These are phyloP conservation scores for Metaphire vulgaris DNA, from an alignment of 1,140 invertebrate species.

Conservation along the genomic window DNA sequence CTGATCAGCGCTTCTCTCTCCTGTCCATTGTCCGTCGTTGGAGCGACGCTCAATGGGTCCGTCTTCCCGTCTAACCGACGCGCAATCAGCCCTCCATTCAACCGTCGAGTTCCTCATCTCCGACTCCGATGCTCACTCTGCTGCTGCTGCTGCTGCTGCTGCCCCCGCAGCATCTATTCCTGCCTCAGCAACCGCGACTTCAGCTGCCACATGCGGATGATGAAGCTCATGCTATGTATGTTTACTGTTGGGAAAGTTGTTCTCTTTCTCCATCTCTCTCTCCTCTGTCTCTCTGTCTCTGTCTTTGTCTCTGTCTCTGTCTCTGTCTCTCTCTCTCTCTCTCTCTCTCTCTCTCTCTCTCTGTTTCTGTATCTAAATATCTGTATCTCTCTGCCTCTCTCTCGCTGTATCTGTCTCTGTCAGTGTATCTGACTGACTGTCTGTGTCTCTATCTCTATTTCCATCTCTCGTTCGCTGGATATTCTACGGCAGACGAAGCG, in stretches of 20 bases:
- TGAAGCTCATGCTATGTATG: no score
- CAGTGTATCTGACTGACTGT: no score
- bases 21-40: background rate
- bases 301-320: background rate
- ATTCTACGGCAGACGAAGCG: no score
- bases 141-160: background rate
- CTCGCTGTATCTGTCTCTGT: no score
- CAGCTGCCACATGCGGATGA: no score
- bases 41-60: background rate
- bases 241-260: no score
- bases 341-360: background rate
- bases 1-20: background rate
- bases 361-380: background rate
- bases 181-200: no score
- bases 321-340: background rate
- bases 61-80: no score
- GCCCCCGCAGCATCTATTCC: no score
- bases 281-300: background rate
- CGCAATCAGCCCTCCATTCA: background rate
- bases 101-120: background rate
- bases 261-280: background rate
- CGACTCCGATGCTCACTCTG: background rate
- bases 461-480: no score
- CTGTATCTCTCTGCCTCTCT: no score
- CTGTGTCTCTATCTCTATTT: no score